Base-by-base conservation (phyloP, 92 coral and sea anemone species). In the Zoanthus sociatus region DNA sequence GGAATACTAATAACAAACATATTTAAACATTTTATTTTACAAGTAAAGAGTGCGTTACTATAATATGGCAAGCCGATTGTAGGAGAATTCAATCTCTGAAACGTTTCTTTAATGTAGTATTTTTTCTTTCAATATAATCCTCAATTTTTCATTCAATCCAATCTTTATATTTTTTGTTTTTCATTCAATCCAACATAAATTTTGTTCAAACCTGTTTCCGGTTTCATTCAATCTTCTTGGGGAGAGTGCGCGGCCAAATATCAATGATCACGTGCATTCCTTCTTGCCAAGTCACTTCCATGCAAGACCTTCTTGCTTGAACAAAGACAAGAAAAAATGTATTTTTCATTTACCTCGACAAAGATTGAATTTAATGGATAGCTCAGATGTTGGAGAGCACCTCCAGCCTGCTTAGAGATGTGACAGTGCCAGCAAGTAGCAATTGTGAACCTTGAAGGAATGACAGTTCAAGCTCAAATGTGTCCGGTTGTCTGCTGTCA, bases 341-440 rank as follows among this genome's bases (percentile, higher is more conserved):
- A 67, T 67, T 67, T 67, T 67, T 67, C 72, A 67, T 67, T 9
- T 13, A 68, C 20, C 73, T 68, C 73, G 44, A 21, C 42, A 68
- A 68, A 68, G 45, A 68, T 68, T 20, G 26, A 68, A 4, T 68
- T 68, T 21, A 21, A 42, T 42, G 10, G 73, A 42, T 64, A 30
- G 73, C 73, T 68, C 73, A 68, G 73, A 68, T 64, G 71, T 64
- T 64, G 31, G 33, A 17, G 73, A 68, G 73, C 45, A 14, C 73
- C 73, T 68, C 42, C 73, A 68, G 73, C 73, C 73, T 30, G 44
- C 73, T 26, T 68, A 68, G 73, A 68, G 73, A 68, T 68, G 73
- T 16, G 26, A n/a, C 73, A 20, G 73, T 68, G 73, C 73, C 37
- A 68, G 73, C 73, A 68, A 68, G 73, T 68, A 68, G 73, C 73